phyloP scores from a whole-genome alignment of 2,113 vertebrate genomes.

The Rallus limicola region DNA sequence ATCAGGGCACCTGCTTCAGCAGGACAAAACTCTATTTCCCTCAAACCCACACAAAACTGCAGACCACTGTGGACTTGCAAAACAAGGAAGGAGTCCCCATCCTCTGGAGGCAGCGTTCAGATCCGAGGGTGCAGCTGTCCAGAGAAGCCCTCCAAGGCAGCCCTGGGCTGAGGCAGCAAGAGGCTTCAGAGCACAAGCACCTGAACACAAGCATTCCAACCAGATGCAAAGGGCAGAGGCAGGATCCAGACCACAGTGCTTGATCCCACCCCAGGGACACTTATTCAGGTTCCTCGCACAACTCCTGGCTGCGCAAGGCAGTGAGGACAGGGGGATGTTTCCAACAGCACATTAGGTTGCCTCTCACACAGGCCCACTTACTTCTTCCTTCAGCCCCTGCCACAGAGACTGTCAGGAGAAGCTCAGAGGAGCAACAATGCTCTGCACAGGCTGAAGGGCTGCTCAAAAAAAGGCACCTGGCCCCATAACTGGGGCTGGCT shows the following conservation, averaged over 20 bases:
- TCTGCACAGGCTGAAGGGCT: neutral
- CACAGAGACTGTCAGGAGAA: neutral
- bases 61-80: neutral
- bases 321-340: neutral
- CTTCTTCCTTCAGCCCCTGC: neutral
- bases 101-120: neutral
- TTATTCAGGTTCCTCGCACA: fast-evolving
- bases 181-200: neutral
- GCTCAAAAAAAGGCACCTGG: neutral
- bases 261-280: fast-evolving
- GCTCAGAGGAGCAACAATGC: neutral
- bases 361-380: neutral
- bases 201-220: neutral
- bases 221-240: fast-evolving
- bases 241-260: neutral
- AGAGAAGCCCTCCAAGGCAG: neutral
- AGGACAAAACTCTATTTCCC: neutral
- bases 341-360: neutral
- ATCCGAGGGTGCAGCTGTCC: fast-evolving
- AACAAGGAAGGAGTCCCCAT: neutral
- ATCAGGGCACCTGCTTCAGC: neutral
- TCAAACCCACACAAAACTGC: neutral
- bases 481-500: fast-evolving
- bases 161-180: neutral
- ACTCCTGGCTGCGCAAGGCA: neutral